phyloP scores from a whole-genome alignment of 2,797 vertebrate species.

The Clarias platycephalus region DNA sequence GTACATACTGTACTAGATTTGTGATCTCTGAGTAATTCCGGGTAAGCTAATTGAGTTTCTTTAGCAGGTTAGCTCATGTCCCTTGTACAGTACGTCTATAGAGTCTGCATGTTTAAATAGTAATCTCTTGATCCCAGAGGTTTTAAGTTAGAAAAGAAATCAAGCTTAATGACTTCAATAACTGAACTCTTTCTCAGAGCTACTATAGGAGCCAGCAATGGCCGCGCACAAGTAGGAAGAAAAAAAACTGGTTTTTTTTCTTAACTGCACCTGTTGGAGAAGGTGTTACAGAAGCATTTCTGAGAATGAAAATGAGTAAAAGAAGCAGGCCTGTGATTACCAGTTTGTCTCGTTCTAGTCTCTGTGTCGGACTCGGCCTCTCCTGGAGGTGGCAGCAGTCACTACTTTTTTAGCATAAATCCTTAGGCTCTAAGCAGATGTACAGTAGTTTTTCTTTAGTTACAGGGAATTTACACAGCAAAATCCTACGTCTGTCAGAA shows the following conservation, averaged over 20 bases:
- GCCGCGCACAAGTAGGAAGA: too few relatives aligned
- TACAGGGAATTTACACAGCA: not conserved
- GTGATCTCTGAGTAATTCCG: not conserved
- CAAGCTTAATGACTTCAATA: not conserved
- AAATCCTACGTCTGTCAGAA: not conserved
- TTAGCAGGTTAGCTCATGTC: not conserved
- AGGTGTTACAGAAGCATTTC: not conserved
- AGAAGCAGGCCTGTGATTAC: not conserved
- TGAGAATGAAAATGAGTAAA: not conserved
- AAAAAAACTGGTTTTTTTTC: not conserved
- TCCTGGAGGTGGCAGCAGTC: constrained; percentile 90
- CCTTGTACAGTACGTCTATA: too few relatives aligned
- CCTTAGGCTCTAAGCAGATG: not conserved
- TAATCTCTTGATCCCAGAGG: not conserved
- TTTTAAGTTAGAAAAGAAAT: not conserved
- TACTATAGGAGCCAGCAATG: not conserved
- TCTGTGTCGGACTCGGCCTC: constrained; percentile 51
- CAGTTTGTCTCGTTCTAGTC: constrained; percentile 54
- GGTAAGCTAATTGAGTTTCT: not conserved
- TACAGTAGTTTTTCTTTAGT: not conserved
- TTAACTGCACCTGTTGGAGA: not conserved
- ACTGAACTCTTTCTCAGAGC: not conserved
- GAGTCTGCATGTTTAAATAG: not conserved
- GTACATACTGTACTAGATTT: not conserved
- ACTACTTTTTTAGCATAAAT: constrained; percentile 69